Base-by-base conservation (phyloP, 2,797 vertebrate genomes). In the Acropternis orthonyx region DNA sequence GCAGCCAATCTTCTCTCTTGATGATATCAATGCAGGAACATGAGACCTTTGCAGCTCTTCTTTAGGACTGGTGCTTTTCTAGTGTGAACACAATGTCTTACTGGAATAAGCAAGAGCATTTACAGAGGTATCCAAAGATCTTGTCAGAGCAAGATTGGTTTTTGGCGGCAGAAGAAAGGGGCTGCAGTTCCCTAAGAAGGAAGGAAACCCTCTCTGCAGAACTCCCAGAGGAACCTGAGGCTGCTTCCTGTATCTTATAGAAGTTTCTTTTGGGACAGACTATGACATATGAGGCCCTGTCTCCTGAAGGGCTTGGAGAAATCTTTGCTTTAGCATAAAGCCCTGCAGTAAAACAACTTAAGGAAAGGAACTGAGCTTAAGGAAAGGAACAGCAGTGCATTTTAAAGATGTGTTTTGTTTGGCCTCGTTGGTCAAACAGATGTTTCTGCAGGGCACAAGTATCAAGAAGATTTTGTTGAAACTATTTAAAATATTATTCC, bases 51-150 rank as follows among this genome's bases (percentile, higher is more conserved):
- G 55, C 48, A 80, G 39, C 39, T 72, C 24, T 49, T 49, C 48
- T 49, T 59, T 68, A 30, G 54, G 34, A 51, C 28, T 58, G 34
- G 7, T 39, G 75, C 9, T 73, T 85, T n/a, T 77, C n/a, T 48
- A 4, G 4, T 23, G 16, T 62, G 69, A 56, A 30, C 7, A 10
- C 32, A 15, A n/a, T 0, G 0, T 26, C 28, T 30, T n/a, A 5
- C 24, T 82, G 63, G 19, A 76, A 51, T 54, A 76, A 65, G n/a
- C 10, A 56, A 36, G 41, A 59, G 9, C 24, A 49, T 56, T 83
- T 85, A 37, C 39, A 82, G 63, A 39, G 27, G 9, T 74, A 37
- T 62, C 56, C 26, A 49, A 49, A 55, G 43, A 39, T 51, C 19
- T 41, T 75, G 49, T 55, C 14, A 65, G 36, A 54, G 28, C 39